A percentile compares a stretch with the other conserved stretches of the same genome.
These are phyloP conservation scores for Barypeithes pellucidus DNA, from an alignment of 2,888 invertebrate genomes.

Conservation along the genomic window DNA sequence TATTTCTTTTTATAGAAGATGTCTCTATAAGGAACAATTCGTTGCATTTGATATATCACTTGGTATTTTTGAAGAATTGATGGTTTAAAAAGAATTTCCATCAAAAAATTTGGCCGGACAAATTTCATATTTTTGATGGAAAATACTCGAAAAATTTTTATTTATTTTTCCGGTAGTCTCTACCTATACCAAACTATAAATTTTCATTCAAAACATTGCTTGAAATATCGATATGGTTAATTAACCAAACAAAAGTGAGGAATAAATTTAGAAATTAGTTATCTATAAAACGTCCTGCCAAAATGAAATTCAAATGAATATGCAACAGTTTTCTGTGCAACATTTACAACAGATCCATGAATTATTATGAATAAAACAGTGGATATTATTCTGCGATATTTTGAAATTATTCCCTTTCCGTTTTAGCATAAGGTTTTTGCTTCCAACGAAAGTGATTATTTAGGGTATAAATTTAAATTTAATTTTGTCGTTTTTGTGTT, in stretches of 20 bases:
- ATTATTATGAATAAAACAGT: conserved; percentile 43
- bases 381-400: conserved; percentile 25
- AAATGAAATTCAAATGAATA: conserved; percentile 48
- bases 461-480: conserved; percentile 2
- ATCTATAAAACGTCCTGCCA: conserved; percentile 45
- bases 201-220: conserved; percentile 40
- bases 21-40: too few relatives aligned
- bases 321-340: conserved; percentile 40
- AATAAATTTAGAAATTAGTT: conserved; percentile 49
- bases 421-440: conserved; percentile 4
- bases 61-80: neutral
- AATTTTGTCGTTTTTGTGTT: neutral
- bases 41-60: too few relatives aligned
- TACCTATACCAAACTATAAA: conserved; percentile 43
- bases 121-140: too few relatives aligned
- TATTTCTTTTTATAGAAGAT: neutral
- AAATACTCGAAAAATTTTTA: neutral
- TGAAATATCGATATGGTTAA: conserved; percentile 44
- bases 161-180: neutral
- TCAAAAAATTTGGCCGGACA: too few relatives aligned
- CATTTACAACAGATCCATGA: conserved; percentile 38
- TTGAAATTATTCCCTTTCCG: conserved; percentile 18
- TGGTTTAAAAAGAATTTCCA: neutral
- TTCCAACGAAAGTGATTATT: neutral
- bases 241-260: conserved; percentile 47